phyloP scores from a whole-genome alignment of 2,113 vertebrate genomes.

The Cephalopholis sonnerati region DNA sequence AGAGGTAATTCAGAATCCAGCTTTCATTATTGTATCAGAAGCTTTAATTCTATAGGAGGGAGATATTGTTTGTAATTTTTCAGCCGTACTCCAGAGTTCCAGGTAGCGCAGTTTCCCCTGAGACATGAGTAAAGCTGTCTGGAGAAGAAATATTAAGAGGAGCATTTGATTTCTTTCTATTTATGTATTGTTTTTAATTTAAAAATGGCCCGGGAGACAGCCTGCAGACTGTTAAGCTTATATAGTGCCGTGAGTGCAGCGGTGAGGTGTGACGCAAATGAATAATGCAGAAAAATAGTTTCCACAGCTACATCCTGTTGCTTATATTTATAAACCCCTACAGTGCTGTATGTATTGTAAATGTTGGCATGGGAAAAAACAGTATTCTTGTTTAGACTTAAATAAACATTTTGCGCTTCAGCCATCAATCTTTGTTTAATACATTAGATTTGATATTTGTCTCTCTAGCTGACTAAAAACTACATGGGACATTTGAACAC shows the following conservation, averaged over 20 bases:
- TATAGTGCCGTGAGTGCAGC: background rate
- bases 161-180: background rate
- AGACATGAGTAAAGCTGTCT: slow-evolving; percentile 4
- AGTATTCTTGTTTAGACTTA: background rate
- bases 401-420: no score
- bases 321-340: background rate
- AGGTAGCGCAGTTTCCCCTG: slow-evolving; percentile 10
- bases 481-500: background rate
- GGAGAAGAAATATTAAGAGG: background rate
- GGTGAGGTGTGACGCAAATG: background rate
- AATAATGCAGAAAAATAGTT: background rate
- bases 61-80: background rate
- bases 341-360: background rate
- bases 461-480: slow-evolving; percentile 8
- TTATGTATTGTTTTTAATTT: slow-evolving; percentile 8
- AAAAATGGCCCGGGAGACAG: background rate
- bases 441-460: no score
- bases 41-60: slow-evolving; percentile 11
- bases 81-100: background rate
- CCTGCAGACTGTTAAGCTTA: background rate
- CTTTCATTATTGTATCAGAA: slow-evolving; percentile 38
- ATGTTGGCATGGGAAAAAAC: background rate
- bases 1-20: slow-evolving; percentile 23
- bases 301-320: background rate
- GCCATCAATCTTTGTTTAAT: no score